A percentile compares a stretch with the other conserved stretches of the same genome.
Conservation (phyloP, 1,140 invertebrate species). For the Eubasilissa regina region DNA sequence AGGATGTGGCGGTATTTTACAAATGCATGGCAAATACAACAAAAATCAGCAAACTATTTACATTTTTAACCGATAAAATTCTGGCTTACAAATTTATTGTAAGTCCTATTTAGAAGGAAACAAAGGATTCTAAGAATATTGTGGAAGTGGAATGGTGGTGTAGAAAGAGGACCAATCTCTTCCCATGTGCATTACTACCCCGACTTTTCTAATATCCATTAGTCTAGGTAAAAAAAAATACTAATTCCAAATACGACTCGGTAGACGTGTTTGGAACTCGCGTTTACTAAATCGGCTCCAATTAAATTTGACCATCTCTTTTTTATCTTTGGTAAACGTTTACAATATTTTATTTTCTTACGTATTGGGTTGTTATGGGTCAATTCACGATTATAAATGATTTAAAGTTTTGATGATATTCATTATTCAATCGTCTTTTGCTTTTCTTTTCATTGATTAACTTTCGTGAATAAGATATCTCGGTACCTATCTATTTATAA, state of each 20-base stretch:
- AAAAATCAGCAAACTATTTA: neutral
- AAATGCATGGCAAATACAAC: too few relatives aligned
- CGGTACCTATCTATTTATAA: neutral
- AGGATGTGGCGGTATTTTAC: too few relatives aligned
- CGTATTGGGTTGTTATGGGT: too few relatives aligned
- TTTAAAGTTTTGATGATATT: neutral
- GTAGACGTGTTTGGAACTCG: too few relatives aligned
- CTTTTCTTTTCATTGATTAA: slow-evolving; percentile 16
- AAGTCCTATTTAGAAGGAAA: slow-evolving; percentile 1
- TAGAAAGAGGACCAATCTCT: slow-evolving; percentile 21
- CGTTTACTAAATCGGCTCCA: too few relatives aligned
- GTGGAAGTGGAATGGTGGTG: slow-evolving; percentile 28
- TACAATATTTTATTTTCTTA: too few relatives aligned
- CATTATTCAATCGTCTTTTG: neutral
- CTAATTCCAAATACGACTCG: too few relatives aligned
- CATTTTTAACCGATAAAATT: slow-evolving; percentile 18
- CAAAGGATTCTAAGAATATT: slow-evolving; percentile 18
- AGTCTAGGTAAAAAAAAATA: neutral
- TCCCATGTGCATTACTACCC: slow-evolving; percentile 22
- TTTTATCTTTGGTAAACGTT: too few relatives aligned
- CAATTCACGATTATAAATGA: too few relatives aligned
- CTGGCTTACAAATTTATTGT: slow-evolving; percentile 17
- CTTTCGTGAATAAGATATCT: neutral
- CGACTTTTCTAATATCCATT: slow-evolving; percentile 34
- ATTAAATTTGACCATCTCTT: too few relatives aligned